Conservation (phyloP, 2,888 invertebrate species). For the Chirona hameri region DNA sequence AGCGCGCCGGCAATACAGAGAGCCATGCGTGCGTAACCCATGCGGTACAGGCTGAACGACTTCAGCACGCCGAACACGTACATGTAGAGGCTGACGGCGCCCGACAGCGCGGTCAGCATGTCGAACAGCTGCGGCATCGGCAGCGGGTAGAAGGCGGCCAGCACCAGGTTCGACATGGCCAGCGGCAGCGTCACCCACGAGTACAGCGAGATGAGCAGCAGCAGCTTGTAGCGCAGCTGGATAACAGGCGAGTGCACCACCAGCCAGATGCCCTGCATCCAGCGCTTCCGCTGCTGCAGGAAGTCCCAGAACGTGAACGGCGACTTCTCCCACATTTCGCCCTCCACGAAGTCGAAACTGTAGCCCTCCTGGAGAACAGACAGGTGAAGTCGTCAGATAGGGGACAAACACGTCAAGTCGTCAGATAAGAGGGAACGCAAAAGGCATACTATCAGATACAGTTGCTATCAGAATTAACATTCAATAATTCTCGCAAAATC, state of each 20-base stretch:
- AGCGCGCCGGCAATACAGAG: constrained; percentile 80
- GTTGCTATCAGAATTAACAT: too few species aligned
- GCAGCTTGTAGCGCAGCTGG: constrained; percentile 49
- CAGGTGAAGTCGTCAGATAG: background rate
- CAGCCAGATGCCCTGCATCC: constrained; percentile 81
- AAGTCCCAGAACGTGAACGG: constrained; percentile 94
- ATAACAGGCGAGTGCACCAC: constrained; percentile 83
- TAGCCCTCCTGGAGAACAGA: constrained; percentile 63
- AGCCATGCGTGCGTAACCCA: constrained; percentile 72
- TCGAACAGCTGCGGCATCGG: constrained; percentile 61
- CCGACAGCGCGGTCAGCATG: constrained; percentile 64
- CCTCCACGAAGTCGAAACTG: constrained; percentile 91
- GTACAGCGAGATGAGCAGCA: constrained; percentile 83
- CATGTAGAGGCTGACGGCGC: constrained; percentile 94
- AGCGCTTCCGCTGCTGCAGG: constrained; percentile 91
- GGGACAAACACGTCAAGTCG: background rate
- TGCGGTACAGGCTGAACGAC: constrained; percentile 84
- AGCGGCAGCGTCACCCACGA: constrained; percentile 95
- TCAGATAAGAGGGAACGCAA: background rate
- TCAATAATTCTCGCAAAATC: too few species aligned
- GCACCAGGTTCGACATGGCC: constrained; percentile 80
- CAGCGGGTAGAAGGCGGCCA: constrained; percentile 81
- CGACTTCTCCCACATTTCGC: constrained; percentile 98
- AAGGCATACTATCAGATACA: background rate
- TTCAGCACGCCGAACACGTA: constrained; percentile 96